Conservation (phyloP, 2,113 vertebrate species). For the Rutilus rutilus region DNA sequence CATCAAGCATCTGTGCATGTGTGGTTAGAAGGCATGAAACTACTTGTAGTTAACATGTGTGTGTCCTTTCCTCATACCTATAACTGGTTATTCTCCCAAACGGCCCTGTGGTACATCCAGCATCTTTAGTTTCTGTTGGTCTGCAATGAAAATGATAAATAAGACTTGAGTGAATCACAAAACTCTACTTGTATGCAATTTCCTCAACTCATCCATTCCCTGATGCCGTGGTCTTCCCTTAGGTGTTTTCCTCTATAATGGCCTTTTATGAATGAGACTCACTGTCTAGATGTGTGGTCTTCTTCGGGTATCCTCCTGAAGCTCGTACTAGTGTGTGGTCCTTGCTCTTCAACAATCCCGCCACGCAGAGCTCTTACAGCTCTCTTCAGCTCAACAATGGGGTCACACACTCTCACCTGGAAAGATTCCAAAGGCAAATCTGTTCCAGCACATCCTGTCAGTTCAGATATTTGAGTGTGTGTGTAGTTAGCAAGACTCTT, state of each 20-base stretch:
- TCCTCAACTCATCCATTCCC: not conserved
- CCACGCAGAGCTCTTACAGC: conserved; percentile 71
- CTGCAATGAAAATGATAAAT: conserved; percentile 7
- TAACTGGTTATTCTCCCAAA: conserved; percentile 9
- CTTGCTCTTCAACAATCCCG: conserved; percentile 67
- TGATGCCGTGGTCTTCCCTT: not conserved
- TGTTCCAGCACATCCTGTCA: not conserved
- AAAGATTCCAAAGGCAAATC: conserved; percentile 15
- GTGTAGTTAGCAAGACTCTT: not conserved
- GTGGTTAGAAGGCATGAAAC: not conserved
- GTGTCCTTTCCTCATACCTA: conserved; percentile 19
- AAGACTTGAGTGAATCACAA: not conserved
- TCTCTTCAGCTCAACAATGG: conserved; percentile 69
- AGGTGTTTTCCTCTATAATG: not conserved
- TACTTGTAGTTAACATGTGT: not conserved
- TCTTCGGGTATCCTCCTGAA: conserved; percentile 10
- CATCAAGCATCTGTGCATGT: not conserved
- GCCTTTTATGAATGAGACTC: not conserved
- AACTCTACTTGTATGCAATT: not conserved
- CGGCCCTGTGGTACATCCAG: conserved; percentile 14
- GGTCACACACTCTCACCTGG: conserved; percentile 67
- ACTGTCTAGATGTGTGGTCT: conserved; percentile 19
- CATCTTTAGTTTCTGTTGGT: conserved; percentile 2
- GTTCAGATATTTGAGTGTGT: not conserved
- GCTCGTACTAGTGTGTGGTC: conserved; percentile 54